These are phyloP conservation scores for Brenthis hecate DNA, from an alignment of 2,888 invertebrate genomes.

Conservation along the genomic window DNA sequence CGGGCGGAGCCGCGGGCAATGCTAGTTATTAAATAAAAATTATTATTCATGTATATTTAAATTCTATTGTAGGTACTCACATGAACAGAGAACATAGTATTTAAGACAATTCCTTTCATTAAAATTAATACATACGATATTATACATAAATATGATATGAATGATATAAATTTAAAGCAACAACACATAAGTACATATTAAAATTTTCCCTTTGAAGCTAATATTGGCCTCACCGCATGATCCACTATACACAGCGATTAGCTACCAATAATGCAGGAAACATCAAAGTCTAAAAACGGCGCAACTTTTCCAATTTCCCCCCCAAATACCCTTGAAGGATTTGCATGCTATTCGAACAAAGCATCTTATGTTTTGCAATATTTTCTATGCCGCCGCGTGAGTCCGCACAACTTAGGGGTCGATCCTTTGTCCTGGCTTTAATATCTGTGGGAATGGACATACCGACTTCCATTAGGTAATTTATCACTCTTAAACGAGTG, in stretches of 20 bases:
- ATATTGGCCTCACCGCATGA: slow-evolving; percentile 34
- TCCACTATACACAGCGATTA: slow-evolving; percentile 49
- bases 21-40: too few species aligned
- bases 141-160: neutral
- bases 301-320: slow-evolving; percentile 79
- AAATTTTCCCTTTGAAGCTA: slow-evolving; percentile 25
- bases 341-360: slow-evolving; percentile 73
- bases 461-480: slow-evolving; percentile 78
- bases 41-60: too few species aligned
- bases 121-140: too few species aligned
- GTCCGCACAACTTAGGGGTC: slow-evolving; percentile 67
- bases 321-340: slow-evolving; percentile 72
- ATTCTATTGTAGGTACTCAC: too few species aligned
- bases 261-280: slow-evolving; percentile 56
- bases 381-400: slow-evolving; percentile 79
- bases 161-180: slow-evolving; percentile 3
- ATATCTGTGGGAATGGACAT: slow-evolving; percentile 83
- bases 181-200: slow-evolving; percentile 13
- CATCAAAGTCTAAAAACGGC: slow-evolving; percentile 62
- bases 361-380: slow-evolving; percentile 69
- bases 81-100: too few species aligned
- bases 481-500: slow-evolving; percentile 82
- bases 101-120: too few species aligned
- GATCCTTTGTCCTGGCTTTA: slow-evolving; percentile 72
- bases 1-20: too few species aligned